A percentile compares a stretch with the other conserved stretches of the same genome.
Evolutionary conservation across 2,797 vertebrate species (phyloP).

Genomic region (Allobates femoralis): DNA sequence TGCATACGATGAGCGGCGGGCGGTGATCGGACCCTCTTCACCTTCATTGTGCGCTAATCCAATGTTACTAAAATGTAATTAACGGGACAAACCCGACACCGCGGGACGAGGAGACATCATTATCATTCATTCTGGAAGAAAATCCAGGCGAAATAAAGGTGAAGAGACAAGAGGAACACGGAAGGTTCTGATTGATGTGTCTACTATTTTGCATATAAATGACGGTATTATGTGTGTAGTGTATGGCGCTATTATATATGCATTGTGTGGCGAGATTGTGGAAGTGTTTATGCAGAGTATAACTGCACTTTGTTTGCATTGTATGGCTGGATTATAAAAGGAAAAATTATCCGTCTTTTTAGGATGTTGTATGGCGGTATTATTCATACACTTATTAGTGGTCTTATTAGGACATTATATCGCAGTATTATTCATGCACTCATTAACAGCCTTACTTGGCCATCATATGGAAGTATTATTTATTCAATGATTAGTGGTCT

Average conservation of each 20-base stretch:
- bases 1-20: slow-evolving; percentile 32
- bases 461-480: neutral
- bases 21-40: slow-evolving; percentile 25
- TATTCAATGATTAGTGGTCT: too few species aligned
- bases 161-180: neutral
- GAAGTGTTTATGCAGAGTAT: neutral
- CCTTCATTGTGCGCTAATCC: slow-evolving; percentile 21
- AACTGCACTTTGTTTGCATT: neutral
- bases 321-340: neutral
- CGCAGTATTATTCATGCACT: too few species aligned
- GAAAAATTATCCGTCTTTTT: too few species aligned
- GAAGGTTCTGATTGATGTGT: neutral
- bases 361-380: too few species aligned
- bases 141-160: neutral
- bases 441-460: too few species aligned
- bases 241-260: neutral
- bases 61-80: slow-evolving; percentile 38
- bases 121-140: neutral
- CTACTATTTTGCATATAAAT: neutral
- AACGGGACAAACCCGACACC: neutral
- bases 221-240: neutral
- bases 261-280: neutral
- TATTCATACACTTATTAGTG: too few species aligned
- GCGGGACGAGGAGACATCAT: neutral
- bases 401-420: too few species aligned